These are phyloP conservation scores for Pygmarrhopalites habei DNA, from an alignment of 1,140 invertebrate species.

Conservation along the genomic window DNA sequence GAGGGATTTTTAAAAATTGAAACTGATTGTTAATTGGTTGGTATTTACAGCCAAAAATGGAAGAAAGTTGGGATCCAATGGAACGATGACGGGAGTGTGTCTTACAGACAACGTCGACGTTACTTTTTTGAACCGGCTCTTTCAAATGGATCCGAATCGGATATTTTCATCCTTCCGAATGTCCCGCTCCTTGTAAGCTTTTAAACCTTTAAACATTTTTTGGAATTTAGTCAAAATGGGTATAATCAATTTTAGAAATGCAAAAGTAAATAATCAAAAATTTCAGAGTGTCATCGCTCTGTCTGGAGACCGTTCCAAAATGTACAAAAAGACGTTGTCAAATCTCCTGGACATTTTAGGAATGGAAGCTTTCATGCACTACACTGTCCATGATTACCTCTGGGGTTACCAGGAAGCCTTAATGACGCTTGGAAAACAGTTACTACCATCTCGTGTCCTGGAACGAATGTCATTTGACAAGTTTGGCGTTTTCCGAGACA, in stretches of 20 bases:
- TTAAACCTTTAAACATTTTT: too few relatives aligned
- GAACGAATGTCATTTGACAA: slow-evolving; percentile 83
- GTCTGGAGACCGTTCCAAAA: slow-evolving; percentile 45
- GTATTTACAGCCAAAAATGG: slow-evolving; percentile 72
- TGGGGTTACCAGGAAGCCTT: slow-evolving; percentile 92
- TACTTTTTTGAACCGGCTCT: slow-evolving; percentile 78
- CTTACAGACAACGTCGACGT: slow-evolving; percentile 74
- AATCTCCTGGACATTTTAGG: slow-evolving; percentile 80
- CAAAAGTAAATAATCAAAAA: too few relatives aligned
- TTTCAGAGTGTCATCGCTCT: slow-evolving; percentile 48
- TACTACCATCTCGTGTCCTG: slow-evolving; percentile 80
- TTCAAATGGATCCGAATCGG: slow-evolving; percentile 69
- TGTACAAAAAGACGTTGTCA: slow-evolving; percentile 66
- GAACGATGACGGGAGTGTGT: slow-evolving; percentile 78
- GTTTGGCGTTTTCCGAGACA: slow-evolving; percentile 81
- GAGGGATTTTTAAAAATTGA: too few relatives aligned
- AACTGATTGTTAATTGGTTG: too few relatives aligned
- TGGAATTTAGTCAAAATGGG: too few relatives aligned
- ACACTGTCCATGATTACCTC: slow-evolving; percentile 75
- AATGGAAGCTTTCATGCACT: slow-evolving; percentile 80
- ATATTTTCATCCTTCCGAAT: slow-evolving; percentile 81
- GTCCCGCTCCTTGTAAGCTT: slow-evolving; percentile 76
- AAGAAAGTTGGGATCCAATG: slow-evolving; percentile 74
- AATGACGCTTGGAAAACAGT: slow-evolving; percentile 75
- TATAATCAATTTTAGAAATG: too few relatives aligned